Evolutionary conservation across 2,797 vertebrate genomes (phyloP), one percentile per base, ranked within the genome.

Genomic region (Melanotaenia trifasciata): DNA sequence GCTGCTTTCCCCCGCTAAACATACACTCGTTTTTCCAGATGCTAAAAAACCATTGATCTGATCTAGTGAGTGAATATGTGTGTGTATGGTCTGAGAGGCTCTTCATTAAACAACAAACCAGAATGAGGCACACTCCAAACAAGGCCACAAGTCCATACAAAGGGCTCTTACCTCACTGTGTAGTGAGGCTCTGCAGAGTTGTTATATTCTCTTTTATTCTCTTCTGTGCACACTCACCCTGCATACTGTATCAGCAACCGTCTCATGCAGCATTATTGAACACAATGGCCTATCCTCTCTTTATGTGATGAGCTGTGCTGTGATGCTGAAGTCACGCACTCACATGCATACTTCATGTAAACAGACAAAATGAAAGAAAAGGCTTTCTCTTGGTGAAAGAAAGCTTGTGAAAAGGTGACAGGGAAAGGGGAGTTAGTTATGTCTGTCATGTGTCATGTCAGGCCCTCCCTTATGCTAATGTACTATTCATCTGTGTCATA

Each of bases 151-250:
- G 79, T 90, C 89, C 78, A 83, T 70, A 74, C 84, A 90, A 83
- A 83, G 74, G 40, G 84, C 91, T 81, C 90, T 93, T 86, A 84
- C 72, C 85, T 87, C 80, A 62, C 32, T n/a, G 71, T 72, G 76
- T 68, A 78, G 84, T 70, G 86, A 84, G 72, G 85, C 84, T 77
- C 71, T 83, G 79, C 73, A 84, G 72, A 60, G 80, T 79, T 87
- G 79, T 90, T 89, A 80, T 76, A 80, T 73, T 86, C 83, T 86
- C 89, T 85, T 92, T 91, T 87, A 93, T 89, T 86, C 78, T 79
- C 84, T 58, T 63, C 66, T 58, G 59, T 53, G 51, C 65, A 65
- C 64, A 64, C 73, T 67, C 78, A 71, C 63, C 72, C 68, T 63
- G 56, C 30, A 43, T 51, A 75, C 67, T 38, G n/a, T 61, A 74